These are phyloP conservation scores for Hanleya hanleyi DNA, from an alignment of 2,888 invertebrate genomes.

Conservation along the genomic window DNA sequence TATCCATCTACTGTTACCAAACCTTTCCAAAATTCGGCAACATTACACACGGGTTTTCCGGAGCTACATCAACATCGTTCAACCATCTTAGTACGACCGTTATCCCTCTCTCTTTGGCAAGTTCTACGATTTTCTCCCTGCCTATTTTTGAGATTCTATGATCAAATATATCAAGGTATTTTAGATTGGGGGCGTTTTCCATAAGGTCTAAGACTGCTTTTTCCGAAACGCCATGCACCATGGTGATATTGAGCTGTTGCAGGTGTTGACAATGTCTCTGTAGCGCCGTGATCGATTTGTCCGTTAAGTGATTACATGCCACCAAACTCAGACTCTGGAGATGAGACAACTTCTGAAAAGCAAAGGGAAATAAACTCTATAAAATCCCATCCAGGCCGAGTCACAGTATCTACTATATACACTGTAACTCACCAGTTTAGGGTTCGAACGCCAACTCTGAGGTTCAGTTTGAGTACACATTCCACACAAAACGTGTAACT, in stretches of 20 bases:
- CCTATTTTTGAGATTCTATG: constrained; percentile 46
- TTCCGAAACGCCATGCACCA: constrained; percentile 50
- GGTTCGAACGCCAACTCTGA: too few relatives aligned
- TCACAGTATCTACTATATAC: too few relatives aligned
- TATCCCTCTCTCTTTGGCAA: constrained; percentile 43
- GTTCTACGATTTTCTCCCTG: constrained; percentile 37
- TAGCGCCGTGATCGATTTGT: constrained; percentile 48
- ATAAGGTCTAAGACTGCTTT: constrained; percentile 54
- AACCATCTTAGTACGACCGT: constrained; percentile 50
- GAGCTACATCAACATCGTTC: constrained; percentile 43
- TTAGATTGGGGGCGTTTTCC: constrained; percentile 40
- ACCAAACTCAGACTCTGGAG: constrained; percentile 58
- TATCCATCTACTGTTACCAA: too few relatives aligned
- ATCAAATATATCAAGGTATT: constrained; percentile 60
- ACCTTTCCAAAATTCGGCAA: constrained; percentile 49
- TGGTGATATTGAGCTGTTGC: constrained; percentile 50
- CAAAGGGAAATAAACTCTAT: not conserved
- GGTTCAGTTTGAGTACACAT: too few relatives aligned
- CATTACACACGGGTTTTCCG: constrained; percentile 45
- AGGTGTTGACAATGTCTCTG: constrained; percentile 47
- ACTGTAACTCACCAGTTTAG: too few relatives aligned
- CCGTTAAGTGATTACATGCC: constrained; percentile 62
- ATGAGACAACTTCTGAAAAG: constrained; percentile 57
- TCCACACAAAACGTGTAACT: too few relatives aligned
- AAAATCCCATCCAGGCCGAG: not conserved